Base-by-base conservation (phyloP, 2,797 vertebrate species). In the Falco rusticolus region DNA sequence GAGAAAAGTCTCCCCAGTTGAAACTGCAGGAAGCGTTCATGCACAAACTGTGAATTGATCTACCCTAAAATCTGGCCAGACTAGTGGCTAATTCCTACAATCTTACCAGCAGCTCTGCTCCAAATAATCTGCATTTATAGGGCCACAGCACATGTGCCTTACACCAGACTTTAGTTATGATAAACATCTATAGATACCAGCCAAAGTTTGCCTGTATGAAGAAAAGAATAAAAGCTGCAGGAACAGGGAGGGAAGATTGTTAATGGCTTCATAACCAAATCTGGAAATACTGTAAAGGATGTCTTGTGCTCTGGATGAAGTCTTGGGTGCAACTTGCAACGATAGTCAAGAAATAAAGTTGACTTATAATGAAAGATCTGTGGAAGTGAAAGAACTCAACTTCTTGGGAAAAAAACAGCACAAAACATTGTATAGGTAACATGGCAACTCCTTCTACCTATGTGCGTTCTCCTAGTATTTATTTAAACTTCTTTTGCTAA, bases 121-220 rank as follows among this genome's bases (percentile, higher is more conserved):
- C 45, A 68, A 16, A 2, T 43, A 53, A 50, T 81, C 50, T 48
- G 25, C 24, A 21, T 48, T 54, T 76, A 28, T 13, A 51, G 26
- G 15, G 11, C 16, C 26, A 51, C 7, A 13, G 29, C 13, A 39
- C 0, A 0, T 14, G 25, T 34, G 15, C 51, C 24, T 69, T 68
- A 53, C 14, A 25, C 43, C 34, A 69, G 26, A 78, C 11, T 10
- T 59, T 12, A 75, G 6, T 47, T 57, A 18, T 3, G 0, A 60
- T 17, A 86, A 83, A 74, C 13, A 47, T 22, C 17, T 51, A 4
- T 5, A 47, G 10, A 45, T 26, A 37, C 8, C 18, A 75, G 47
- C 2, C 51, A 45, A 90, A 39, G 1, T 51, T 65, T 57, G 3
- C 9, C 61, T 53, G 21, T 11, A 68, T 50, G 17, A 71, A 77